Evolutionary conservation across 2,113 vertebrate species (phyloP).

Genomic region (Daubentonia madagascariensis): DNA sequence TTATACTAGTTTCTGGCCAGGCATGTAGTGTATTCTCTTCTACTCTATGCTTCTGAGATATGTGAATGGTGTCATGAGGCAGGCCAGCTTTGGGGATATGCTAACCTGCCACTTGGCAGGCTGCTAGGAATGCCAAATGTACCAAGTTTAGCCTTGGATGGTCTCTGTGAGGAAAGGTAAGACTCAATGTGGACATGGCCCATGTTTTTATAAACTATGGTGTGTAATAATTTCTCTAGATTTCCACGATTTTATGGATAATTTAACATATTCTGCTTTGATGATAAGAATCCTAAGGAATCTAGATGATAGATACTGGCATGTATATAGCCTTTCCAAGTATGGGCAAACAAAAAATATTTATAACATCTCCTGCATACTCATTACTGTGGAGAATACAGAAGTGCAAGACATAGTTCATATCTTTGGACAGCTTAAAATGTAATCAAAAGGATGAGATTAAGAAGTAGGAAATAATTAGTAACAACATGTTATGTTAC

Average conservation of each 20-base stretch:
- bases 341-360: neutral
- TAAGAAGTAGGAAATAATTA: neutral
- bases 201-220: neutral
- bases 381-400: neutral
- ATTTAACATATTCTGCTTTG: slow-evolving; percentile 2
- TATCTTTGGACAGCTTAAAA: neutral
- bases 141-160: neutral
- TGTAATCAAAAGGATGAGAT: neutral
- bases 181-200: neutral
- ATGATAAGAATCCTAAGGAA: neutral
- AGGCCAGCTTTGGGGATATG: neutral
- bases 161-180: neutral
- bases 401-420: neutral
- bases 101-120: neutral
- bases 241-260: neutral
- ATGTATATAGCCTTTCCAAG: neutral
- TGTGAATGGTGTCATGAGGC: neutral
- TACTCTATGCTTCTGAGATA: neutral
- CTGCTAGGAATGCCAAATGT: neutral
- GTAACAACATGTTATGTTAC: neutral
- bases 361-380: neutral
- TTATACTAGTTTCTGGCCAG: neutral
- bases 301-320: neutral
- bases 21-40: neutral
- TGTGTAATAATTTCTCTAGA: neutral